A percentile compares a stretch with the other conserved stretches of the same genome.
Evolutionary conservation across 2,113 vertebrate genomes (phyloP).

Genomic region (Thermophis baileyi): DNA sequence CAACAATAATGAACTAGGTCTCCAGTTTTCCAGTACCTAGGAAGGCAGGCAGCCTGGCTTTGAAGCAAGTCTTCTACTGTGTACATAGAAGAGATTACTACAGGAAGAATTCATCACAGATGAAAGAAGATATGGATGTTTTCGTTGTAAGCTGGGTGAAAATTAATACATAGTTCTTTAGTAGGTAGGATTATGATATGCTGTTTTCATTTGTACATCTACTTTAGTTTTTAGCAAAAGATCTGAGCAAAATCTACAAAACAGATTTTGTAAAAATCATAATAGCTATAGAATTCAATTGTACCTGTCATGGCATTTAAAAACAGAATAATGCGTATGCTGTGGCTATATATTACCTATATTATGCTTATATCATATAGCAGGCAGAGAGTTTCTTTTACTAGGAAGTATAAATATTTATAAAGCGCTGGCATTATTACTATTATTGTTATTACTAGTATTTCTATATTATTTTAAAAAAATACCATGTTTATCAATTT

Average conservation of each 20-base stretch:
- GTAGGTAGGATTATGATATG: neutral
- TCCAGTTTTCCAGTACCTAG: neutral
- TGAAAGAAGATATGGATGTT: neutral
- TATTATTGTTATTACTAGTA: neutral
- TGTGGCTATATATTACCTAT: neutral
- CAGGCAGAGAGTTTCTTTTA: neutral
- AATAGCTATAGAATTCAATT: neutral
- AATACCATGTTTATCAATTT: neutral
- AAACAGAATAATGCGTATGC: neutral
- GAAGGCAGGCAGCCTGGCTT: neutral
- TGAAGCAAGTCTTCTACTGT: constrained; percentile 5
- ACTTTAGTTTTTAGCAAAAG: neutral
- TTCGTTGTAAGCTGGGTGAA: accelerated
- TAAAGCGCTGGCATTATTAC: neutral
- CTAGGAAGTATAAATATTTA: neutral
- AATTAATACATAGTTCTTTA: constrained; percentile 5
- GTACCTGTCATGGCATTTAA: neutral
- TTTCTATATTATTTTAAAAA: neutral
- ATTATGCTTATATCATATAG: neutral
- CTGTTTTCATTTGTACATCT: neutral
- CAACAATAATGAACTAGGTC: neutral
- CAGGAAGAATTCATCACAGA: accelerated
- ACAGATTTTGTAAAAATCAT: neutral
- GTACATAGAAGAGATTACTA: neutral
- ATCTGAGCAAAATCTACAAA: neutral